Conservation (phyloP, 2,797 vertebrate genomes). For the Enteromius trimaculatus region DNA sequence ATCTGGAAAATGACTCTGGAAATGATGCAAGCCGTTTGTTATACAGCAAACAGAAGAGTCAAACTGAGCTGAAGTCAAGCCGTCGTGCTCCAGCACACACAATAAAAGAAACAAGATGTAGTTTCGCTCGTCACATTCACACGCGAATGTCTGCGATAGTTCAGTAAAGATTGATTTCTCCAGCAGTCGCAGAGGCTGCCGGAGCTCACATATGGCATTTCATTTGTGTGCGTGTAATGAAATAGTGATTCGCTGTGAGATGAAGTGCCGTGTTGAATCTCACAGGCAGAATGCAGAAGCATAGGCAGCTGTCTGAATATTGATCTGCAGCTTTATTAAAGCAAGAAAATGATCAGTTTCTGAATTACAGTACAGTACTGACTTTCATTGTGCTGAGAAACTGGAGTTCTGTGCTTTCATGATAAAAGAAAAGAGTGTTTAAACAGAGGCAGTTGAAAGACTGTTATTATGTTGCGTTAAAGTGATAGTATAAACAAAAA, state of each 20-base stretch:
- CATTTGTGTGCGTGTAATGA: slow-evolving; percentile 72
- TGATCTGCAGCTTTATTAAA: slow-evolving; percentile 20
- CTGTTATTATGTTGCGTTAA: background rate
- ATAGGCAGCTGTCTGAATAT: background rate
- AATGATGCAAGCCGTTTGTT: slow-evolving; percentile 60
- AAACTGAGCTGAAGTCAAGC: slow-evolving; percentile 40
- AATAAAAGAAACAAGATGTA: slow-evolving; percentile 30
- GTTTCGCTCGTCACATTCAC: slow-evolving; percentile 22
- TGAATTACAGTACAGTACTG: slow-evolving; percentile 22
- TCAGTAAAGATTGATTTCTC: slow-evolving; percentile 57
- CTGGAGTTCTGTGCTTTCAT: slow-evolving; percentile 49
- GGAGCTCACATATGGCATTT: slow-evolving; percentile 64
- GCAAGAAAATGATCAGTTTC: background rate
- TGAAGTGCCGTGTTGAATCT: slow-evolving; percentile 36
- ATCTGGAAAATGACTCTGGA: slow-evolving; percentile 58
- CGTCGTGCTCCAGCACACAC: background rate
- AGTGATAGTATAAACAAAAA: background rate
- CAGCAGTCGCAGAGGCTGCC: slow-evolving; percentile 54
- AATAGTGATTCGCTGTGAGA: slow-evolving; percentile 68
- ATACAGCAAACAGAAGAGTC: background rate
- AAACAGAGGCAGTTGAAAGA: slow-evolving; percentile 61
- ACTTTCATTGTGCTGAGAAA: slow-evolving; percentile 11
- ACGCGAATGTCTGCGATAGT: slow-evolving; percentile 7
- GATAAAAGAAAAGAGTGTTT: slow-evolving; percentile 28
- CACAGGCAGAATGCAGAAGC: slow-evolving; percentile 24